Evolutionary conservation across 2,113 vertebrate genomes (phyloP), one percentile per base, ranked within the genome.

Genomic region (Nesogale talazaci): DNA sequence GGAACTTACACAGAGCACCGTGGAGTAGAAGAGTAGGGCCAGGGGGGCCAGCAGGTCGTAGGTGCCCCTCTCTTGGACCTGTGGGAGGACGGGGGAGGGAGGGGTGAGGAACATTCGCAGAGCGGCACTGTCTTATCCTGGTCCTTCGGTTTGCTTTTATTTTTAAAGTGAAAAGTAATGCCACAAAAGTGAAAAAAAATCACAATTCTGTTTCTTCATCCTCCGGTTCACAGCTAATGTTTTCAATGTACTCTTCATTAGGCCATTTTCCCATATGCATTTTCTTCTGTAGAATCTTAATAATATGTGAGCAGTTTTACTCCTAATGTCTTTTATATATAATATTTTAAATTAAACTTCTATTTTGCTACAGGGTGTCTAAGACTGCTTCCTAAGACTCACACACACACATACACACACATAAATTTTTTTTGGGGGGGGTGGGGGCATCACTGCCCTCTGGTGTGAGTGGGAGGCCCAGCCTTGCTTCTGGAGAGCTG

Each of bases 11-110:
- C 97, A 99, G 75, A 99, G 98, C 74, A 99, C 98, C 0, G 99
- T 98, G 34, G 98, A 99, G 95, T 98, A 98, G 97, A 99, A 99
- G 88, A 99, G 99, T 94, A 99, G 97, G 16, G 98, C 99, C 83
- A 99, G 97, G 0, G 99, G 99, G 0, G 97, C 97, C 25, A 99
- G 98, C 19, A 99, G 98, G 91, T 99, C 98, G 15, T 99, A 99
- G 97, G 98, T 98, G 17, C 98, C 99, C 90, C 98, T 98, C 89
- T 99, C 99, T 94, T 99, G 99, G 85, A 99, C 99, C 99, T 99
- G 97, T 29, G 93, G 76, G 34, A 86, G 91, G 36, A 96, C 2
- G 75, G 23, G 0, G 57, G 57, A 80, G 83, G 31, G 86, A 17
- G n/a, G 10, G 12, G 29, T 52, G 42, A 57, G 17, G 94, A 31